Evolutionary conservation across 1,140 invertebrate genomes (phyloP), one percentile per base, ranked within the genome.

Genomic region (Tetramorium parvispinum): DNA sequence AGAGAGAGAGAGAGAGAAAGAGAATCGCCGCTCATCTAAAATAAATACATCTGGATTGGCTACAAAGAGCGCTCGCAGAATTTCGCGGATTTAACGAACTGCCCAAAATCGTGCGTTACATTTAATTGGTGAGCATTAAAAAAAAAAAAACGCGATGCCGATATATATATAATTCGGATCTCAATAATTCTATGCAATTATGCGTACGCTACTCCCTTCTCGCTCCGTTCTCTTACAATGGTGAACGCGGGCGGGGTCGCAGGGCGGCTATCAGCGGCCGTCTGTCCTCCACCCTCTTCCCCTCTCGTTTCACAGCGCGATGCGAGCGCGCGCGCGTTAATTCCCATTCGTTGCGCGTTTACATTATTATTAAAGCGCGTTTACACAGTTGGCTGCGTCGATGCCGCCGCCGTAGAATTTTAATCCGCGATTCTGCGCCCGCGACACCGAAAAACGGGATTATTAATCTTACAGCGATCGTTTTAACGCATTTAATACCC

Each of bases 161-260:
- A 90, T 68, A 68, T 21, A 27, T 49, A 49, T 68, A 68, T 91
- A 86, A 91, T 89, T 91, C 66, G 86, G 51, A 85, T 21, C 83
- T 81, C 76, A 78, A 89, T 93, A 93, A 93, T 94, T 94, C 92
- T 89, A 92, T 91, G 90, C 91, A 93, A 93, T 92, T 93, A 93
- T 92, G 87, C 83, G 43, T 53, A 59, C 37, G 16, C 65, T n/a
- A 13, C 46, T 32, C 24, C 43, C 37, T 49, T 37, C 37, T 37
- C 37, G 37, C 63, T 32, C 18, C 46, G 5, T 40, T 51, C 63
- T 53, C 46, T 37, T 10, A 43, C 8, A 2, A 8, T 4, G 11
- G 43, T 13, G 27, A 1, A 1, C 43, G 32, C 32, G n/a, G n/a
- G 18, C 16, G 8, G 21, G 51, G 21, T 68, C 70, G 55, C 24